Evolutionary conservation across 2,797 vertebrate species (phyloP), one percentile per base, ranked within the genome.

Genomic region (Mus minutoides): DNA sequence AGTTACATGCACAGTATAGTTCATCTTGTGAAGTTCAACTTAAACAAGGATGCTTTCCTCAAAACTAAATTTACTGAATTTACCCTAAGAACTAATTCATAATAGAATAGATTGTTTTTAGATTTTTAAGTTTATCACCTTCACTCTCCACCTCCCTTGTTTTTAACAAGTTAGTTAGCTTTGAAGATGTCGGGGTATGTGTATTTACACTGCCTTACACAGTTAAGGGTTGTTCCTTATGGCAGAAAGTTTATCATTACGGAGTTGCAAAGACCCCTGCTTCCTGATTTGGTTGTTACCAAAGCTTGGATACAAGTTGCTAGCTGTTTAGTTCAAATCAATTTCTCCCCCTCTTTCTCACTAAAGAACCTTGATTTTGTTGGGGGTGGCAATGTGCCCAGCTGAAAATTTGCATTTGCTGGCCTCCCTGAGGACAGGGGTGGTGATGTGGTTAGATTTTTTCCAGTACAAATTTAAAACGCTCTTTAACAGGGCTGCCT

Each of bases 181-280:
- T 86, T 97, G 64, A 90, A 93, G 52, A 77, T 90, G 43, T 69
- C 88, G 80, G 54, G 46, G 60, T 58, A 11, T 58, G 56, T 92
- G 60, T 96, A 56, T 93, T 96, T 97, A 80, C 82, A 91, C 46
- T 95, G 62, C 76, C 92, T 92, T 29, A 21, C 77, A 92, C 46
- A 76, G 83, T 77, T 64, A 91, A 76, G 67, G 21, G 69, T 46
- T 76, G 19, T 88, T 95, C 46, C 84, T 95, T 91, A 58, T 34
- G 71, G 71, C 10, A 60, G 69, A 78, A 29, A 73, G 11, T 94
- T 94, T 88, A 82, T 88, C 88, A 49, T 79, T 78, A 93, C 54
- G 49, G 52, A 62, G 91, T 77, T 88, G 69, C 40, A 67, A 90
- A 94, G 71, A 71, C 21, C 3, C 31, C 34, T 5, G 46, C 79